Conservation (phyloP, 2,888 invertebrate species). For the Furcula furcula region DNA sequence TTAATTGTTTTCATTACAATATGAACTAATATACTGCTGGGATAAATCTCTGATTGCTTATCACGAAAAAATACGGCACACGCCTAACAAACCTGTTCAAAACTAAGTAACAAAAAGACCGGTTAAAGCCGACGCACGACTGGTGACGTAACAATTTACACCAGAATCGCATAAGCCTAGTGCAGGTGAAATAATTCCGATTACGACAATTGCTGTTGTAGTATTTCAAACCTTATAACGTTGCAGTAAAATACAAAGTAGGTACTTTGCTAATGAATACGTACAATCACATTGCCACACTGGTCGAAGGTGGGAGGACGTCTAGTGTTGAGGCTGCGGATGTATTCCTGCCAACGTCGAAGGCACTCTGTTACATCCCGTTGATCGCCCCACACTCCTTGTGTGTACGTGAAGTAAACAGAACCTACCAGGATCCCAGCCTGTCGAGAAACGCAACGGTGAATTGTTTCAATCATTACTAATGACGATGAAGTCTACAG, state of each 20-base stretch:
- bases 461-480: constrained; percentile 38
- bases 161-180: constrained; percentile 46
- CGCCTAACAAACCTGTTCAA: too few relatives aligned
- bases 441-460: constrained; percentile 39
- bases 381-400: constrained; percentile 76
- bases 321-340: constrained; percentile 64
- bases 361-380: constrained; percentile 67
- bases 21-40: too few relatives aligned
- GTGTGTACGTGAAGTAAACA: constrained; percentile 68
- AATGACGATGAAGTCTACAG: constrained; percentile 50
- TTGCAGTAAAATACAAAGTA: background rate
- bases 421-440: constrained; percentile 71
- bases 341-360: constrained; percentile 68
- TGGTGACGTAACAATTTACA: constrained; percentile 69
- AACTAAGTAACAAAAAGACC: too few relatives aligned
- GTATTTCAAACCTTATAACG: constrained; percentile 6
- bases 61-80: too few relatives aligned
- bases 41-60: too few relatives aligned
- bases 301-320: constrained; percentile 65
- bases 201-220: background rate
- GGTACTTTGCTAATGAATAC: constrained; percentile 28
- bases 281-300: constrained; percentile 66
- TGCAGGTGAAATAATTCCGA: constrained; percentile 30
- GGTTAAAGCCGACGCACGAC: constrained; percentile 29
- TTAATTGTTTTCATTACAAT: too few relatives aligned